Base-by-base conservation (phyloP, 1,140 invertebrate species). In the Ceratina australensis region DNA sequence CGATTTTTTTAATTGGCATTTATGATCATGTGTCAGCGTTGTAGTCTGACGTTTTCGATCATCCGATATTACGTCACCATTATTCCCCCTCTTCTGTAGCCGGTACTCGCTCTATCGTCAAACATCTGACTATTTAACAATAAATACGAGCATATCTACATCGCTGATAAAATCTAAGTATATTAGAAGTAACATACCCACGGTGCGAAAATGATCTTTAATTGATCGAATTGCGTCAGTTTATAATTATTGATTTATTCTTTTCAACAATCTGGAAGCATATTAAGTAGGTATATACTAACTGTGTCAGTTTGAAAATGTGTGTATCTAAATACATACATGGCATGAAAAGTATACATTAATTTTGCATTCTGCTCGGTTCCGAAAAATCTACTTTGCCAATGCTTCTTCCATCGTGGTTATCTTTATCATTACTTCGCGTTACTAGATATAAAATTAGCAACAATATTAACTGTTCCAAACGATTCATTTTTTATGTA, bases 11-110 rank as follows among this genome's bases (percentile, higher is more conserved):
- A 28, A 26, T 65, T 71, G 60, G 2, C 63, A 26, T 61, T 56
- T 52, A 20, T 61, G 61, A 33, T 61, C 68, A 67, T 47, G 63
- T 59, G 67, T 59, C 69, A 81, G 56, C 28, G 16, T 50, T 54
- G 24, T 56, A 61, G 24, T 59, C 54, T 86, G 77, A 79, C 79
- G 74, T 49, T 57, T 82, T 16, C 50, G 87, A 88, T 88, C 87
- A 88, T 83, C 86, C 87, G 87, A 88, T 88, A 78, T 88, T 88
- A 85, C 87, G 86, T 88, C 87, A 88, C 47, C 78, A 5, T 54
- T 50, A 10, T 42, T 47, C 64, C 60, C 68, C 60, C 54, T 79
- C 67, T 47, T 54, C 47, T 16, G 22, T 18, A 59, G 66, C 60
- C 60, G 65, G 42, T 52, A 56, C 12, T 61, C 65, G 67, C 28